phyloP scores from a whole-genome alignment of 1,140 invertebrate genomes.

The Cotesia chilonis region DNA sequence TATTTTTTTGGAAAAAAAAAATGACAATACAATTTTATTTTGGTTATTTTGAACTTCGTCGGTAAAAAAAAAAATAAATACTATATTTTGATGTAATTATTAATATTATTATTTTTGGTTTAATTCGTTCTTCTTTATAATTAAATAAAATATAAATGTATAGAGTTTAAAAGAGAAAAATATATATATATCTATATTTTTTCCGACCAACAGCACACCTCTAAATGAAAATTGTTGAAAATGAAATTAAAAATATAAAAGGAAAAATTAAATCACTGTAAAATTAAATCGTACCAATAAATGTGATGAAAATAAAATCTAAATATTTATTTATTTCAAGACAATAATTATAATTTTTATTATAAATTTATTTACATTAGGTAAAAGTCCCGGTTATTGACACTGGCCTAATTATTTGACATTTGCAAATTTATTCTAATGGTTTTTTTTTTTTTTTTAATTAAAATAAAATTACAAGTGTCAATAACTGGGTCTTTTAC shows the following conservation, averaged over 20 bases:
- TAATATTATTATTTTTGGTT: conserved; percentile 42
- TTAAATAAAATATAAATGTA: too few species aligned
- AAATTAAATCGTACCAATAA: conserved; percentile 44
- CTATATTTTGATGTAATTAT: conserved; percentile 34
- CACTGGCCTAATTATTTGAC: too few species aligned
- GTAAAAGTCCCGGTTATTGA: too few species aligned
- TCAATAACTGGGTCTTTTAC: too few species aligned
- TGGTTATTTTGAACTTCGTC: too few species aligned
- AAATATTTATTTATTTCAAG: conserved; percentile 1
- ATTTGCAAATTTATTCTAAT: too few species aligned
- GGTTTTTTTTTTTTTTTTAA: too few species aligned
- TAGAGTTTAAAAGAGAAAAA: conserved; percentile 3
- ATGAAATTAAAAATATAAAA: conserved; percentile 24
- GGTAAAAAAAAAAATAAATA: background rate
- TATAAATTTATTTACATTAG: background rate
- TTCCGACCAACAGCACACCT: conserved; percentile 53
- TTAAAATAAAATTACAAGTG: too few species aligned
- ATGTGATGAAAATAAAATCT: conserved; percentile 37
- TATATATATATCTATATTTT: conserved; percentile 31
- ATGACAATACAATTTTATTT: too few species aligned
- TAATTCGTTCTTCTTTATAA: conserved; percentile 31
- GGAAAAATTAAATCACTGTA: conserved; percentile 33
- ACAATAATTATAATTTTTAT: background rate
- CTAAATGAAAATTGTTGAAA: conserved; percentile 53
- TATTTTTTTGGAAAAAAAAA: too few species aligned